phyloP scores from a whole-genome alignment of 2,888 invertebrate genomes.

The Zhengitettix transpicula region DNA sequence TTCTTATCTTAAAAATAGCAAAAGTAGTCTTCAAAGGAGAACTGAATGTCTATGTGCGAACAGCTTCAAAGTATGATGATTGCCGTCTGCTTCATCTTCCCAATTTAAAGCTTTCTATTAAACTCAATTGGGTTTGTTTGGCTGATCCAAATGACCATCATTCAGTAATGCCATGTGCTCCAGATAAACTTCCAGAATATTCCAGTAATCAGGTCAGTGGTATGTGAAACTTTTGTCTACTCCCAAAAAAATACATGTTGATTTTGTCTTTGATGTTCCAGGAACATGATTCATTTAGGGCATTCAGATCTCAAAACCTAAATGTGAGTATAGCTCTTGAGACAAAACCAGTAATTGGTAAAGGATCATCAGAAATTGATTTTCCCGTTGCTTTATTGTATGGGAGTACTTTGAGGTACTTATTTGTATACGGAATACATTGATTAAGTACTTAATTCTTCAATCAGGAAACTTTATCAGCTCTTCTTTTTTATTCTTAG shows the following conservation, averaged over 20 bases:
- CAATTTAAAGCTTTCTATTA: conserved; percentile 64
- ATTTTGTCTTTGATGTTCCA: conserved; percentile 17
- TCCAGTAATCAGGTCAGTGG: conserved; percentile 69
- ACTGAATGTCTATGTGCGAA: conserved; percentile 84
- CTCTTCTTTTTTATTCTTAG: conserved; percentile 21
- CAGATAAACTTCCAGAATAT: conserved; percentile 90
- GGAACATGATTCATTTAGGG: conserved; percentile 90
- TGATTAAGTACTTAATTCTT: no score
- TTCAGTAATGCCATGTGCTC: conserved; percentile 86
- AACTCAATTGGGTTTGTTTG: conserved; percentile 78
- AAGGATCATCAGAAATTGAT: conserved; percentile 32
- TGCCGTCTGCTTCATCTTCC: conserved; percentile 86
- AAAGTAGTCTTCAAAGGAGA: conserved; percentile 85
- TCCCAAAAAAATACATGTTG: background rate
- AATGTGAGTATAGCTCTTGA: conserved; percentile 64
- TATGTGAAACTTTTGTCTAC: background rate
- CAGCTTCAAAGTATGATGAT: conserved; percentile 98
- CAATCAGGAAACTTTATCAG: no score
- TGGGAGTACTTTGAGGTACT: conserved; percentile 70
- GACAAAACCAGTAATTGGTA: conserved; percentile 43
- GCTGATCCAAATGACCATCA: conserved; percentile 95
- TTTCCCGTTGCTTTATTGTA: conserved; percentile 67
- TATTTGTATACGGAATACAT: background rate
- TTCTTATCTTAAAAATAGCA: conserved; percentile 28
- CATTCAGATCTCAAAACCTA: conserved; percentile 77